Base-by-base conservation (phyloP, 2,797 vertebrate species). In the Hipposideros larvatus region DNA sequence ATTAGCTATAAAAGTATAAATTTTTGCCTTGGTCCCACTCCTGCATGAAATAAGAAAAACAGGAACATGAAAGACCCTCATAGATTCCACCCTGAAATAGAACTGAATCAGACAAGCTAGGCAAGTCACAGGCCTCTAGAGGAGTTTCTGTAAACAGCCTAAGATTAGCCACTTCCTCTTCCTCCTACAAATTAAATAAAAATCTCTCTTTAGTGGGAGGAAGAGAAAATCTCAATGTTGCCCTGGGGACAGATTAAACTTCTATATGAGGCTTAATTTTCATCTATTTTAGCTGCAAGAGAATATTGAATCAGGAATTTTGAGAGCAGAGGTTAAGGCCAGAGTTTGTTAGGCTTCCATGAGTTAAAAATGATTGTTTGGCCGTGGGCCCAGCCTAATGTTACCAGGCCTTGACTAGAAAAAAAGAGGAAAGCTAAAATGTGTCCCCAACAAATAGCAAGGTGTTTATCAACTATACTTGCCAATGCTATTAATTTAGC, bases 251-350 rank as follows among this genome's bases (percentile, higher is more conserved):
- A 97, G 92, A 97, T 90, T 86, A 96, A 51, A 93, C 93, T 96
- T 98, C 97, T 97, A 96, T 96, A 97, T 96, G 87, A 96, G 96
- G 96, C 84, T 93, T 75, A 63, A 80, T 96, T 98, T 97, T 95
- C 75, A 97, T 97, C 92, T 96, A 57, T 96, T 96, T 68, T 87
- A 92, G 66, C 66, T 82, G 19, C 19, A 31, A n/a, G 75, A 97
- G 11, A 82, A 73, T 16, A 92, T 1, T 51, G 89, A 96, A 84
- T 85, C 77, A 61, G 16, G 78, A 98, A 91, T 77, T 48, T 41
- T 0, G 0, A 65, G 91, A 92, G 63, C 82, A 98, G 85, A 97
- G 95, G 88, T 96, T 89, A 98, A 96, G 11, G 61, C 24, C 51
- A 96, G 70, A 95, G 51, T 68, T 74, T 34, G 1, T 89, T 83